Evolutionary conservation across 1,140 invertebrate genomes (phyloP).

Genomic region (Artemia franciscana): DNA sequence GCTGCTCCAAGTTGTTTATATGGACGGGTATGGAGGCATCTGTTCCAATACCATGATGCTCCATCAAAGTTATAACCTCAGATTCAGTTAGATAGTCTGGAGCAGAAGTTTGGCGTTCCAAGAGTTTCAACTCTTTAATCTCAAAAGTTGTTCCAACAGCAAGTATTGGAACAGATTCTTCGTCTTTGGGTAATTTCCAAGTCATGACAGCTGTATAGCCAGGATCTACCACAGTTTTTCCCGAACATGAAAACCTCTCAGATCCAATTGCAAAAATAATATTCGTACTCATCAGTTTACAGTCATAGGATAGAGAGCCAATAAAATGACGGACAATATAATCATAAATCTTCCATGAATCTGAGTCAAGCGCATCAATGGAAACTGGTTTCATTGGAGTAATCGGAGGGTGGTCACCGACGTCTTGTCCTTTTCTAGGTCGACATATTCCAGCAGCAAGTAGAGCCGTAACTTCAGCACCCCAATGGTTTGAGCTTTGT

Average conservation of each 20-base stretch:
- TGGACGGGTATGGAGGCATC: conserved; percentile 99
- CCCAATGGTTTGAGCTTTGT: conserved; percentile 46
- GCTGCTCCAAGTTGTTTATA: conserved; percentile 93
- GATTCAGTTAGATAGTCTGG: conserved; percentile 94
- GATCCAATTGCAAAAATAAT: conserved; percentile 53
- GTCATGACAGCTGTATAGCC: conserved; percentile 83
- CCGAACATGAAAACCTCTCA: conserved; percentile 62
- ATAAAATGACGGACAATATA: conserved; percentile 93
- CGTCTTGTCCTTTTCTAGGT: conserved; percentile 78
- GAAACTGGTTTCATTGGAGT: conserved; percentile 71
- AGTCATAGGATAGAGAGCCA: conserved; percentile 66
- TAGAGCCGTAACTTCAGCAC: conserved; percentile 35
- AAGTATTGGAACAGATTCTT: conserved; percentile 55
- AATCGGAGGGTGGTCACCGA: conserved; percentile 95
- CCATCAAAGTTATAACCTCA: conserved; percentile 95
- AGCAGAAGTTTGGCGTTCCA: conserved; percentile 73
- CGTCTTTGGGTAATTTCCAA: conserved; percentile 65
- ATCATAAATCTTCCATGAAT: conserved; percentile 82
- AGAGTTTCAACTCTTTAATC: conserved; percentile 50
- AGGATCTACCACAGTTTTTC: conserved; percentile 64
- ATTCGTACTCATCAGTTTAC: conserved; percentile 61
- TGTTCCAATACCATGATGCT: conserved; percentile 90
- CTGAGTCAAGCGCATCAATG: conserved; percentile 56
- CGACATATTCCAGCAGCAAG: conserved; percentile 32
- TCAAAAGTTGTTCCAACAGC: conserved; percentile 39